Evolutionary conservation across 2,113 vertebrate species (phyloP), one percentile per base, ranked within the genome.

Genomic region (Piprites chloris): DNA sequence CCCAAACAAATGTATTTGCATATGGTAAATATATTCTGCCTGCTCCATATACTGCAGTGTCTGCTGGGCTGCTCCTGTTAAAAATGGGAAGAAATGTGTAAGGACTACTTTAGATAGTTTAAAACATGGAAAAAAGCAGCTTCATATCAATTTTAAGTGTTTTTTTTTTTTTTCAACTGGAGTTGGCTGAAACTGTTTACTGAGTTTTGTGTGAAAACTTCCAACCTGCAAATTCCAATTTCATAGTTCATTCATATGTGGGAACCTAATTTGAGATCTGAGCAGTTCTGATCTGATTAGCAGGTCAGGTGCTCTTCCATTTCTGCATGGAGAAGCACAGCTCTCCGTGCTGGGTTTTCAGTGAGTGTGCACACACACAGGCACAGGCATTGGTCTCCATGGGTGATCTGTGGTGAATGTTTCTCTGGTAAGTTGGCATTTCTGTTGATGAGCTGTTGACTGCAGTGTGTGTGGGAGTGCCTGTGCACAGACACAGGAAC

Each of bases 331-430:
- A 20, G 53, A 1, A 15, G 3, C 21, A 0, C 56, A n/a, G 35
- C 12, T 55, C 52, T 39, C 24, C 0, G 22, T 0, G 8, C 23
- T 32, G 61, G 46, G 49, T 4, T 27, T 27, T 16, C 0, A 0
- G 37, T 5, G 11, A 0, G 1, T 8, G 35, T 6, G 41, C 16
- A 1, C 1, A 20, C 41, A 4, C 14, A 5, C 11, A 3, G 44
- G 68, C 11, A 1, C 2, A 4, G 33, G 22, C 4, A 0, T 3
- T 17, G 58, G 6, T 30, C 30, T 41, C 67, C 19, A 1, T 1
- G 16, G 52, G 35, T 23, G 8, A 11, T 15, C 27, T 14, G 12
- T 4, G 14, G 27, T 7, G 30, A 50, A 22, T 9, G 1, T 2
- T 11, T 59, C 23, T 8, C 65, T 67, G 32, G 5, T 2, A 2